Conservation (phyloP, 2,888 invertebrate genomes). For the Copidosoma aretas region DNA sequence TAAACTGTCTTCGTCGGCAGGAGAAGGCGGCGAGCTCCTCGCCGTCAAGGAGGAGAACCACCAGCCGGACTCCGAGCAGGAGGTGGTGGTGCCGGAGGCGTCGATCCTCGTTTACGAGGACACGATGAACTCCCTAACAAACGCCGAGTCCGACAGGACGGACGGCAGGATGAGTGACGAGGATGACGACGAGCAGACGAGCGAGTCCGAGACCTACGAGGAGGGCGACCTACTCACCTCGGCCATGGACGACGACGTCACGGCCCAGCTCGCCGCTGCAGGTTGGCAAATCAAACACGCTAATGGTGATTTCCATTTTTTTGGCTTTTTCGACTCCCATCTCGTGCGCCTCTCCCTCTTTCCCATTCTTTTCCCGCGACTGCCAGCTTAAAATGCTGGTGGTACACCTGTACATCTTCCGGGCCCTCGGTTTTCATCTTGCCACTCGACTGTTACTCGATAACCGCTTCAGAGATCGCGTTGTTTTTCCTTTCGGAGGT, state of each 20-base stretch:
- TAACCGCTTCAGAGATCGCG: no score
- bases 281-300: conserved; percentile 71
- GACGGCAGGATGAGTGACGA: conserved; percentile 73
- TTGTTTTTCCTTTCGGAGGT: no score
- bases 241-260: conserved; percentile 91
- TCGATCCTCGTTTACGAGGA: conserved; percentile 20
- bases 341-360: background rate
- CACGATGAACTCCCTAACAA: conserved; percentile 56
- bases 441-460: no score
- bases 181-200: conserved; percentile 77
- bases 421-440: no score
- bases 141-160: conserved; percentile 56
- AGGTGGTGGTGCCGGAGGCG: background rate
- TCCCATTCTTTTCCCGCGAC: no score
- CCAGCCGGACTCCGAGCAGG: conserved; percentile 20
- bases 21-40: conserved; percentile 2
- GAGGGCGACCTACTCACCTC: conserved; percentile 83
- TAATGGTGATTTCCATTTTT: conserved; percentile 64
- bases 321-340: conserved; percentile 36
- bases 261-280: conserved; percentile 94
- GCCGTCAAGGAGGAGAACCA: conserved; percentile 28
- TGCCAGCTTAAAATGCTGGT: no score
- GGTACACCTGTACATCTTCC: no score
- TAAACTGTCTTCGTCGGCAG: conserved; percentile 36
- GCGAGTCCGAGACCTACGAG: conserved; percentile 80